A percentile compares a stretch with the other conserved stretches of the same genome.
phyloP scores from a whole-genome alignment of 2,888 invertebrate genomes.

The Habroteleia sp. region DNA sequence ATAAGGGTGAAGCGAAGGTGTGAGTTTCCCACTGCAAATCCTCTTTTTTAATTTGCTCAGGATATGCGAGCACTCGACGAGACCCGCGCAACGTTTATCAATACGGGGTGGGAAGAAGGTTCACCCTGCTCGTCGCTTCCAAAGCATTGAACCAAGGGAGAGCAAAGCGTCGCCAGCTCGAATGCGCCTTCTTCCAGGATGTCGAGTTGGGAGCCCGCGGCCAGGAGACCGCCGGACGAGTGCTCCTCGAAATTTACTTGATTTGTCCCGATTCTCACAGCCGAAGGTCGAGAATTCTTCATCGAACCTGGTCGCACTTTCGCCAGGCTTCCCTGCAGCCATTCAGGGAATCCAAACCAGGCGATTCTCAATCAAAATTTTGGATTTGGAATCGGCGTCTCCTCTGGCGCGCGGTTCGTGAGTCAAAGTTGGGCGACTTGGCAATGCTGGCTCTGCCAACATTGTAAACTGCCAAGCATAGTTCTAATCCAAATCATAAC shows the following conservation, averaged over 20 bases:
- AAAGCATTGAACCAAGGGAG: background rate
- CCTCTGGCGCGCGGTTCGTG: background rate
- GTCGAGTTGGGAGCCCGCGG: slow-evolving; percentile 16
- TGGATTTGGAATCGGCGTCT: slow-evolving; percentile 35
- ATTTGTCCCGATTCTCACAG: background rate
- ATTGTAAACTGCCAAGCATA: too few species aligned
- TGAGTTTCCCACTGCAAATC: slow-evolving; percentile 67
- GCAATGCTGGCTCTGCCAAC: too few species aligned
- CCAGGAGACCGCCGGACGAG: slow-evolving; percentile 6
- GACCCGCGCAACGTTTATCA: slow-evolving; percentile 33
- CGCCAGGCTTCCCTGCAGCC: slow-evolving; percentile 84
- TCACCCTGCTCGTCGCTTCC: background rate
- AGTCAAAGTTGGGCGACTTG: too few species aligned
- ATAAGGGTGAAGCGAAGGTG: background rate
- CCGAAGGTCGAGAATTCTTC: slow-evolving; percentile 72
- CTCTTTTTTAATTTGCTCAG: slow-evolving; percentile 68
- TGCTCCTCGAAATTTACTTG: background rate
- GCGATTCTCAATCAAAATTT: slow-evolving; percentile 78
- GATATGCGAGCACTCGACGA: slow-evolving; percentile 67
- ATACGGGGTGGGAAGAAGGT: slow-evolving; percentile 4
- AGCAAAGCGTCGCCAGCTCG: background rate
- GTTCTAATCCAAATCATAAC: too few species aligned
- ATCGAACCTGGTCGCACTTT: slow-evolving; percentile 77
- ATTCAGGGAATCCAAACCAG: slow-evolving; percentile 84
- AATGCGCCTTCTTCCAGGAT: slow-evolving; percentile 13